Base-by-base conservation (phyloP, 2,888 invertebrate species). In the Scelioninae gen. 2 region DNA sequence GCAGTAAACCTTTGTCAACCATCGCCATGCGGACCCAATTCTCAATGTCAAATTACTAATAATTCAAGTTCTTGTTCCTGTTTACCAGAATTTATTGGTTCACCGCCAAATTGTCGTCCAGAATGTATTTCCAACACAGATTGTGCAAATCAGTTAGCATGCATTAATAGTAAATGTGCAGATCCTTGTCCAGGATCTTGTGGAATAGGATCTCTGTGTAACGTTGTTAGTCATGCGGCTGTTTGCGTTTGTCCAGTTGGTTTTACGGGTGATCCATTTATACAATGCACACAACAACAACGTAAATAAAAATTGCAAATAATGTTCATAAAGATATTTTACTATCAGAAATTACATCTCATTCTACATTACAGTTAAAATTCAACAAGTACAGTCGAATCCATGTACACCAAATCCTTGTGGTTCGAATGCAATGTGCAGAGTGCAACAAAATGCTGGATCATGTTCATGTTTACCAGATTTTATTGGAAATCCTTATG, bases 341-440 rank as follows among this genome's bases (percentile, higher is more conserved):
- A n/a, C n/a, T n/a, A n/a, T n/a, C n/a, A n/a, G n/a, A n/a, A n/a
- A n/a, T n/a, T n/a, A n/a, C n/a, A n/a, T n/a, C n/a, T 22, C 22
- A 4, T 22, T 22, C 9, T 25, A 22, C 2, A 28, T 92, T 93
- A 22, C 91, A 92, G 67, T 22, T 35, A 31, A 48, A 0, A 43
- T 28, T 1, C 43, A 55, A 45, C 2, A 25, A 22, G 33, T 61
- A 5, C 60, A 50, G 31, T 41, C 82, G 90, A 55, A 53, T 25
- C 92, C 92, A 6, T 94, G 94, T 81, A 86, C 87, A 57, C 93
- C 93, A 61, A 92, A 92, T 28, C 94, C 94, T 0, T 94, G 94
- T 84, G 94, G 94, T 16, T 89, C 92, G 1, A 91, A 92, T 82
- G 90, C 93, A 9, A 86, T 89, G 81, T 93, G 93, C 80, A 89